A percentile compares a stretch with the other conserved stretches of the same genome.
These are phyloP conservation scores for Eudyptes chrysolophus DNA, from an alignment of 2,113 vertebrate genomes.

Conservation along the genomic window DNA sequence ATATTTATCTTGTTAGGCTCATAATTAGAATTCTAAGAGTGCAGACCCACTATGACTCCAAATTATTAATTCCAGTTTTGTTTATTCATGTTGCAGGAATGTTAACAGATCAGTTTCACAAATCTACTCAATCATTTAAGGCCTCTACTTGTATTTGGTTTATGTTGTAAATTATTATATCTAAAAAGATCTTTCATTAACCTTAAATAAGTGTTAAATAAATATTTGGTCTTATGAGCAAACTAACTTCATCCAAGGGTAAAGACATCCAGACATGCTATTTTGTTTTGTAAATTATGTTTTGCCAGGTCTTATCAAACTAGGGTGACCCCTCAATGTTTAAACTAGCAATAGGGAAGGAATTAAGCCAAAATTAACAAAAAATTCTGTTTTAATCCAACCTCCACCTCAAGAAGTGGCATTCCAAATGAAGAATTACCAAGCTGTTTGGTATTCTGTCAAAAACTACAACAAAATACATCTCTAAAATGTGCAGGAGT, in stretches of 20 bases:
- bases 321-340: not conserved
- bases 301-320: not conserved
- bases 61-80: not conserved
- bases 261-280: not conserved
- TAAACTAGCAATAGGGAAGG: not conserved
- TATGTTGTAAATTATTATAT: not conserved
- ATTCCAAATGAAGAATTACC: not conserved
- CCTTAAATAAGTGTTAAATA: not conserved
- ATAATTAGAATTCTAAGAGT: not conserved
- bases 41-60: not conserved
- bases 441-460: not conserved
- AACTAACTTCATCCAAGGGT: not conserved
- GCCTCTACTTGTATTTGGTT: not conserved
- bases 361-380: not conserved
- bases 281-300: not conserved
- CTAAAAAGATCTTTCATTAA: not conserved
- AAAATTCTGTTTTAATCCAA: not conserved
- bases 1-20: not conserved
- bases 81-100: not conserved
- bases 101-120: not conserved
- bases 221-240: not conserved
- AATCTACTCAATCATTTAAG: not conserved
- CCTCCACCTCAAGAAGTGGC: not conserved
- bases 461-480: not conserved
- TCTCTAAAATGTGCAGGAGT: not conserved